Base-by-base conservation (phyloP, 2,113 vertebrate species). In the Tragelaphus buxtoni region DNA sequence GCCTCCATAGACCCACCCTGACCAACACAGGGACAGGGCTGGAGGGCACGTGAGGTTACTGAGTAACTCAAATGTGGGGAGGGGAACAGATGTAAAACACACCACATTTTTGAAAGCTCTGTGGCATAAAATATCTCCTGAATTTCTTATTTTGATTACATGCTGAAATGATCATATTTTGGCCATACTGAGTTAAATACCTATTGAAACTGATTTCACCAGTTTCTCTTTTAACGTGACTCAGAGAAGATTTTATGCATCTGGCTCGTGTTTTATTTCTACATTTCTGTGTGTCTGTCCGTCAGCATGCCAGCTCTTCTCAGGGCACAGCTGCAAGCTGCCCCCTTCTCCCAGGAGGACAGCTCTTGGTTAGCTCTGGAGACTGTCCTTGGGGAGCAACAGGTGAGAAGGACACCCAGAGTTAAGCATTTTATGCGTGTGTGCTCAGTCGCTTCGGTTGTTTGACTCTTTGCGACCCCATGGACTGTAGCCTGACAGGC, bases 1-100 rank as follows among this genome's bases (percentile, higher is more conserved):
- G 5, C 82, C 87, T 56, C 76, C 3, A 2, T 2, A 83, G 74
- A 20, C 4, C 5, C 28, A 0, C 20, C 28, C 26, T 2, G 42
- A 42, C 58, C 32, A 28, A 5, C 0, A 1, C 1, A 1, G 81
- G n/a, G n/a, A 35, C 0, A 42, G n/a, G n/a, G 18, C n/a, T 69
- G 65, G 18, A 61, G n/a, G 65, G 65, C n/a, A 20, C 4, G 2
- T 10, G n/a, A 61, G 49, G 47, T 13, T 32, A 4, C 5, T 14
- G 30, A 69, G 61, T 32, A 13, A 7, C 14, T 42, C 24, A n/a
- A 11, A 1, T 0, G 17, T 5, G 26, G n/a, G 35, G 17, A 81
- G 60, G 5, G 26, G 28, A 45, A 45, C 32, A 30, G 10, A n/a
- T 24, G 42, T 56, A 13, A 85, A 39, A 77, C 1, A 51, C 26